phyloP scores from a whole-genome alignment of 1,140 invertebrate genomes.

The Ylistrum balloti region DNA sequence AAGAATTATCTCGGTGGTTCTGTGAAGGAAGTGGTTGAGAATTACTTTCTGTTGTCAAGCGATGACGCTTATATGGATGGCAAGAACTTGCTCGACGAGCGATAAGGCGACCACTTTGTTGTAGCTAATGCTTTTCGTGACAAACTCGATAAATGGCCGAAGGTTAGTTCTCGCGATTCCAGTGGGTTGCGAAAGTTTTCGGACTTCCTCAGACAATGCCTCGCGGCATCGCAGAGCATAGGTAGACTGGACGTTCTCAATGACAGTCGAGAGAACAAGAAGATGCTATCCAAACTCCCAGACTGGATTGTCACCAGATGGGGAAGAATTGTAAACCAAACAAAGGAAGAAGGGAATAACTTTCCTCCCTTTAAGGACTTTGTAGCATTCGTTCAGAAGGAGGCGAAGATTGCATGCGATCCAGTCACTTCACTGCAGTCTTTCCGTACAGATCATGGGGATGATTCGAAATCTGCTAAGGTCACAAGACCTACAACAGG shows the following conservation, averaged over 20 bases:
- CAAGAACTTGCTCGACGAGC: slow-evolving; percentile 54
- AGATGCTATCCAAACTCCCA: slow-evolving; percentile 63
- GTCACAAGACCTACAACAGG: not conserved
- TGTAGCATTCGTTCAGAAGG: slow-evolving; percentile 58
- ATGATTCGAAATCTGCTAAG: not conserved
- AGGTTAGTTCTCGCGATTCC: slow-evolving; percentile 51
- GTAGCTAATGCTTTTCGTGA: slow-evolving; percentile 56
- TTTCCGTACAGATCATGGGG: slow-evolving; percentile 44
- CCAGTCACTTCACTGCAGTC: slow-evolving; percentile 61
- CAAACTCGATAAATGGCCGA: slow-evolving; percentile 65
- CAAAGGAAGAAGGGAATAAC: slow-evolving; percentile 1
- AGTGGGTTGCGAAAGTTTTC: slow-evolving; percentile 54
- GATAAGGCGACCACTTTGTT: slow-evolving; percentile 63
- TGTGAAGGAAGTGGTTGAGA: slow-evolving; percentile 53
- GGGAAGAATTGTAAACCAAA: slow-evolving; percentile 51
- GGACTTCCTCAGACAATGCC: slow-evolving; percentile 65
- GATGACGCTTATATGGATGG: slow-evolving; percentile 60
- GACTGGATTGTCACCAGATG: slow-evolving; percentile 64
- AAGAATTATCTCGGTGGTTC: slow-evolving; percentile 74
- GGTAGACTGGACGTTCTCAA: slow-evolving; percentile 58
- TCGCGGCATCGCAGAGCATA: slow-evolving; percentile 56
- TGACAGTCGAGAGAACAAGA: slow-evolving; percentile 64
- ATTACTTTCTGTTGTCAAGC: slow-evolving; percentile 54
- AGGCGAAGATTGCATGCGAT: slow-evolving; percentile 65
- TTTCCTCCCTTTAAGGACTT: slow-evolving; percentile 62